Base-by-base conservation (phyloP, 2,797 vertebrate species). In the Chromis chromis region DNA sequence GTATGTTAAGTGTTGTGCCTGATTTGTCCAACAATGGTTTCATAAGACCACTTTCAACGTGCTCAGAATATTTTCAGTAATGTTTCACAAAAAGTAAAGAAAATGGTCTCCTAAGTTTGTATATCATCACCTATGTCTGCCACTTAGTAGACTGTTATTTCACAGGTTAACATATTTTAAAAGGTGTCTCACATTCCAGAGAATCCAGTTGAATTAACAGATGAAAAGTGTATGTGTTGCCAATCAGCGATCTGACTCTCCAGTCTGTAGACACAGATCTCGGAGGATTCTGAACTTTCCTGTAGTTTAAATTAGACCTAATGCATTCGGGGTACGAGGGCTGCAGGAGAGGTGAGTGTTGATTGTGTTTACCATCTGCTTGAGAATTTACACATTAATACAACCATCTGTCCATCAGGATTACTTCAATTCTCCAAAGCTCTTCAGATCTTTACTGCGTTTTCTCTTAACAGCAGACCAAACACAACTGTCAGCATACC, bases 301-400 rank as follows among this genome's bases (percentile, higher is more conserved):
- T 40, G 42, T n/a, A 14, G 28, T 63, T 78, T 76, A 50, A 68
- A 80, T 73, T 82, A 68, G 61, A 59, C 53, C 61, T 70, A 22
- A 78, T 68, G 44, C 56, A 58, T 65, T 74, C 31, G 7, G 52
- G 2, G 39, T 33, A 52, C 6, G 14, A 1, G 31, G 9, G 36
- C 63, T 63, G 16, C 42, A 65, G 6, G 52, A 56, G 6, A 76
- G 57, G 42, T 64, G 25, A 70, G 50, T 46, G 64, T 27, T 69
- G 50, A 73, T 65, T 60, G 55, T 74, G 52, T 83, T 66, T 39
- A 64, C 56, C 63, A 67, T 65, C 70, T 74, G 61, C 63, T 79
- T 66, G 52, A 76, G 69, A 76, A 66, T 76, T 70, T 64, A 74
- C 58, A 74, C 63, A 50, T 73, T 56, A 60, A 70, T 70, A 25